Evolutionary conservation across 2,888 invertebrate genomes (phyloP).

Genomic region (Rhyacophila evoluta): DNA sequence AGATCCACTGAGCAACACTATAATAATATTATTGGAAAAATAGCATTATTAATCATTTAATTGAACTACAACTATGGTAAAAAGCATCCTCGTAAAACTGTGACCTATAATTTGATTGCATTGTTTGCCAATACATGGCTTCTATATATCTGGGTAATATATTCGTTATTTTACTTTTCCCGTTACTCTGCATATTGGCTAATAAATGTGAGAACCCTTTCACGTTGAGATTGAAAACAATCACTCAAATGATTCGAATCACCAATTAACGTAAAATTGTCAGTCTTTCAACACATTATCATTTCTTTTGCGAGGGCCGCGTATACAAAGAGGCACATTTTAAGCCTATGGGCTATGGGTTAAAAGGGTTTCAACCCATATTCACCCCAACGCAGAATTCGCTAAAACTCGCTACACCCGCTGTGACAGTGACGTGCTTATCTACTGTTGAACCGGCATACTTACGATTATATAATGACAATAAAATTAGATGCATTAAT

Average conservation of each 20-base stretch:
- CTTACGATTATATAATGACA: background rate
- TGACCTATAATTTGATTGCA: too few relatives aligned
- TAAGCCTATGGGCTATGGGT: constrained; percentile 50
- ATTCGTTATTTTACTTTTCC: too few relatives aligned
- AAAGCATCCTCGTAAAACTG: too few relatives aligned
- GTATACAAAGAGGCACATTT: constrained; percentile 40
- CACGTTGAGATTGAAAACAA: background rate
- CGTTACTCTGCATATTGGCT: too few relatives aligned
- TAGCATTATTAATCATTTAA: too few relatives aligned
- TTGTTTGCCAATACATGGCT: too few relatives aligned
- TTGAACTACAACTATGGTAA: too few relatives aligned
- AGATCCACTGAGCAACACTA: too few relatives aligned
- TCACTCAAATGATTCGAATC: constrained; percentile 20
- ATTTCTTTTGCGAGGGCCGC: constrained; percentile 49
- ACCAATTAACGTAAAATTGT: constrained; percentile 51
- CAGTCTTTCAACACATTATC: constrained; percentile 51
- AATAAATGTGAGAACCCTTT: background rate
- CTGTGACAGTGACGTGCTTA: constrained; percentile 11
- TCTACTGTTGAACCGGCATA: background rate
- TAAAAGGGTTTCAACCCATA: constrained; percentile 57
- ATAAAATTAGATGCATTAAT: background rate
- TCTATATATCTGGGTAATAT: too few relatives aligned
- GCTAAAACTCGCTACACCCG: background rate
- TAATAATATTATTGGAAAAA: too few relatives aligned
- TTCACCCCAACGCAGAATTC: constrained; percentile 15